Percentiles rank a stretch among this genome's conserved stretches.
phyloP scores from a whole-genome alignment of 2,888 invertebrate genomes.

The Leucophenga maculata region DNA sequence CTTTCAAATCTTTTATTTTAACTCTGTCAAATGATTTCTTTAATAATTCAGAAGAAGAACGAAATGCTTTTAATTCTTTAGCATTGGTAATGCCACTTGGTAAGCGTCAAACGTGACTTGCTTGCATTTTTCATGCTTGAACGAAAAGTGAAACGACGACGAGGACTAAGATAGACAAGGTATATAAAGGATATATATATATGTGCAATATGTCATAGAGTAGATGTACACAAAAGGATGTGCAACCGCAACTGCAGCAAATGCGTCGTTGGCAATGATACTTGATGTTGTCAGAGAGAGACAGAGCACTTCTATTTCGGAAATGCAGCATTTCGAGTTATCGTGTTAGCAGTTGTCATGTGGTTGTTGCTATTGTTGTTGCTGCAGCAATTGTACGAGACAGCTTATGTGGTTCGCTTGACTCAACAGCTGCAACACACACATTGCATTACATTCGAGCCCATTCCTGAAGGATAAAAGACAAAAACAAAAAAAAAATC shows the following conservation, averaged over 20 bases:
- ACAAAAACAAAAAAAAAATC: constrained; percentile 45
- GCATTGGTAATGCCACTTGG: constrained; percentile 15
- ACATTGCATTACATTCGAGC: neutral
- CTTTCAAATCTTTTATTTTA: constrained; percentile 9
- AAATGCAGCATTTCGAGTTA: neutral
- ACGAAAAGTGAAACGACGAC: neutral
- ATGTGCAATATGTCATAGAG: neutral
- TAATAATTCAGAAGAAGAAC: constrained; percentile 22
- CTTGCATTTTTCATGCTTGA: constrained; percentile 18
- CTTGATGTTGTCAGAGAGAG: neutral
- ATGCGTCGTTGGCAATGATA: neutral
- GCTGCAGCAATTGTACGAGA: constrained; percentile 17
- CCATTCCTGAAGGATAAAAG: too few species aligned
- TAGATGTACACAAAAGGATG: neutral
- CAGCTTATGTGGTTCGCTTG: constrained; percentile 38
- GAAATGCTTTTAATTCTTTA: constrained; percentile 23
- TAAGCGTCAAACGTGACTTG: constrained; percentile 22
- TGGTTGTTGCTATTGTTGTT: neutral
- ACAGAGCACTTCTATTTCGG: neutral
- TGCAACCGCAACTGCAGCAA: neutral
- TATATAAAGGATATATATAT: neutral
- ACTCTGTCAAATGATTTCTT: constrained; percentile 23
- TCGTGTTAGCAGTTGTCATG: neutral
- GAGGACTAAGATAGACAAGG: neutral
- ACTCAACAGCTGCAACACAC: constrained; percentile 19